Evolutionary conservation across 2,113 vertebrate genomes (phyloP), one percentile per base, ranked within the genome.

Genomic region (Eulacestoma nigropectus): DNA sequence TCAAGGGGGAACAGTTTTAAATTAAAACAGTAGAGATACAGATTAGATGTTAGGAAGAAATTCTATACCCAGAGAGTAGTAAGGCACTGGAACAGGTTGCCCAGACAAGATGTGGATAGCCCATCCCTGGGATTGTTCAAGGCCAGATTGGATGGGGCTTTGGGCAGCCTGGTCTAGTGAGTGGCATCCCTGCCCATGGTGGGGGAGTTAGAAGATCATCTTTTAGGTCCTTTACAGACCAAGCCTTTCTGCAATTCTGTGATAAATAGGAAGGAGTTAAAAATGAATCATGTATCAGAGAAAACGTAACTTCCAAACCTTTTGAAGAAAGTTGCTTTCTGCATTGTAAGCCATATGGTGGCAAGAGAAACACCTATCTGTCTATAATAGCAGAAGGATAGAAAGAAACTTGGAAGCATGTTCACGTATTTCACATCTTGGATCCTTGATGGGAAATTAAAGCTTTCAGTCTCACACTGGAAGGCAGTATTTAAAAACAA

Each of bases 401-500:
- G 46, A 87, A 76, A 84, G 68, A 68, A 93, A 87, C 90, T 90
- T 84, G 85, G 83, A 90, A 94, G 72, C 82, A 32, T n/a, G 73
- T 78, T 90, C 68, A 79, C 13, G 1, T 92, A 86, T 79, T 94
- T 89, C 88, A 92, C 76, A 84, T 95, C 73, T 97, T 93, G 88
- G 88, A 90, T 94, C 60, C 39, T 93, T 46, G 73, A 84, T 93
- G 49, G 86, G 83, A 96, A 96, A 91, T 92, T 67, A 94, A 93
- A 94, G 92, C 76, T 95, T 89, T 94, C 92, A 89, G 88, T 96
- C 92, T 96, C 90, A 87, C 95, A 92, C 83, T 89, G 95, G 90
- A 97, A 96, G 86, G 90, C 25, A 2, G 73, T 91, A 93, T 96
- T 96, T 95, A 95, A 96, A 96, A 97, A 95, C 96, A 95, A 81